phyloP scores from a whole-genome alignment of 2,797 vertebrate species.

The Smutsia gigantea region DNA sequence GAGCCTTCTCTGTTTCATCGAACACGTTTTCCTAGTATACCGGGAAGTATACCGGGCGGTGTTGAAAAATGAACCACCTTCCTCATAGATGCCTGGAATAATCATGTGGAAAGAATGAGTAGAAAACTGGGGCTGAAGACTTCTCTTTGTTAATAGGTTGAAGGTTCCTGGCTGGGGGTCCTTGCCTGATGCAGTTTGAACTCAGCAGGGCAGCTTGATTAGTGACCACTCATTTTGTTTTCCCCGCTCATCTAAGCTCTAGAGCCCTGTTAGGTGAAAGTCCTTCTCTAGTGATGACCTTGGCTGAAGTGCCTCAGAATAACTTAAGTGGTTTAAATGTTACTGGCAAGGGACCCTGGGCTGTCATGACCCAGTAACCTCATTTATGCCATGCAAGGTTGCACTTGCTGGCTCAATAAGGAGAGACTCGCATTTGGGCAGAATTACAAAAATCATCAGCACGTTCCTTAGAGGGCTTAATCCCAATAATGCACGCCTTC shows the following conservation, averaged over 20 bases:
- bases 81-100: neutral
- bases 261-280: neutral
- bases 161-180: neutral
- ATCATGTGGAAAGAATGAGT: neutral
- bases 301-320: conserved; percentile 72
- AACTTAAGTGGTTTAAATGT: conserved; percentile 63
- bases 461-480: conserved; percentile 69
- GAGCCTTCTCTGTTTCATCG: neutral
- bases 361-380: conserved; percentile 70
- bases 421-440: conserved; percentile 60
- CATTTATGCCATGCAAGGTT: conserved; percentile 51
- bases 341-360: conserved; percentile 50
- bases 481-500: conserved; percentile 69
- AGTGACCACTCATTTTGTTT: neutral
- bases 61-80: neutral
- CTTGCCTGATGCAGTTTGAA: neutral
- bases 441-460: conserved; percentile 75
- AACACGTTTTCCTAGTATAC: neutral
- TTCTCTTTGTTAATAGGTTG: neutral
- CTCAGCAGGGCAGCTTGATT: neutral
- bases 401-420: conserved; percentile 57
- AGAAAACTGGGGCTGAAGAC: neutral
- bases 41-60: neutral
- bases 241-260: neutral
- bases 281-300: conserved; percentile 70